These are phyloP conservation scores for Entelurus aequoreus DNA, from an alignment of 2,113 vertebrate species.

Conservation along the genomic window DNA sequence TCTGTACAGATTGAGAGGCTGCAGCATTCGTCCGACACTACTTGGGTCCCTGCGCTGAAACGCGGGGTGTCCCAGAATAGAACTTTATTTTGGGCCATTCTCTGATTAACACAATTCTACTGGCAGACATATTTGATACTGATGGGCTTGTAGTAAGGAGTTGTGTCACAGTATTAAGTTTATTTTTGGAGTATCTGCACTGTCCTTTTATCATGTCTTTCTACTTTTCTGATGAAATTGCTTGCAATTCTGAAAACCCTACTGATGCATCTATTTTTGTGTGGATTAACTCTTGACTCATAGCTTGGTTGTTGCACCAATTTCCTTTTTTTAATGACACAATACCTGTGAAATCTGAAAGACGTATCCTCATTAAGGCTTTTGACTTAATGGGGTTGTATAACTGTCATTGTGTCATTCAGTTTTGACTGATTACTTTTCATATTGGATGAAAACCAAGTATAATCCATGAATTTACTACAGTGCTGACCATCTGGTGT, in stretches of 20 bases:
- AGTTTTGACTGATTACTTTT: constrained; percentile 58
- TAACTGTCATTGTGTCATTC: constrained; percentile 61
- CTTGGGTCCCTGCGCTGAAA: constrained; percentile 11
- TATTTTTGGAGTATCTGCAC: not conserved
- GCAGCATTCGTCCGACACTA: constrained; percentile 16
- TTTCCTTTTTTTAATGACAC: constrained; percentile 6
- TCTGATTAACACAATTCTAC: constrained; percentile 10
- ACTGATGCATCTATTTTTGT: not conserved
- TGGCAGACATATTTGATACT: not conserved
- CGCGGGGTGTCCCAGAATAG: constrained; percentile 17
- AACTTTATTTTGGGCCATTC: constrained; percentile 22
- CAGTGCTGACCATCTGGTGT: not conserved
- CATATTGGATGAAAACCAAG: constrained; percentile 36
- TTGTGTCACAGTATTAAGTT: no score
- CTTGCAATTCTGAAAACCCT: not conserved
- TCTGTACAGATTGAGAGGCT: constrained; percentile 29
- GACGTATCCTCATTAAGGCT: constrained; percentile 13
- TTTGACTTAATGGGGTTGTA: constrained; percentile 48
- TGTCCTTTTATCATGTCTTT: not conserved
- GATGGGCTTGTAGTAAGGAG: not conserved
- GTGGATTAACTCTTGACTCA: constrained; percentile 5
- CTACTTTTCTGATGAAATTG: constrained; percentile 34
- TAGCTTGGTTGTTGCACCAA: not conserved
- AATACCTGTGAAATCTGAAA: constrained; percentile 20
- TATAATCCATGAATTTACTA: constrained; percentile 49